Evolutionary conservation across 2,113 vertebrate species (phyloP).

Genomic region (Origma solitaria): DNA sequence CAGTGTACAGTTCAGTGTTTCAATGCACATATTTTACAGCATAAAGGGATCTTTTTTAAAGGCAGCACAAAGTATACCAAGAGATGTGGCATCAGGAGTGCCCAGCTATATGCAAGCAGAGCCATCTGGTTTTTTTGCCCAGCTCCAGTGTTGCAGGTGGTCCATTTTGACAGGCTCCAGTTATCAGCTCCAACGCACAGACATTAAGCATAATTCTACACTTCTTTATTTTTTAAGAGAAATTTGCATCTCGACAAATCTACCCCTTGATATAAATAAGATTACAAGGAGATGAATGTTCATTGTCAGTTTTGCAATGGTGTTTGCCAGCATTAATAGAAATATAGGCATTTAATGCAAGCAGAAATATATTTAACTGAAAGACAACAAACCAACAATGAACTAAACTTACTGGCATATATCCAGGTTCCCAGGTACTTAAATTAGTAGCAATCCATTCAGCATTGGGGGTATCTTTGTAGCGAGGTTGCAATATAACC

Average conservation of each 20-base stretch:
- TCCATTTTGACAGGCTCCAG: not conserved
- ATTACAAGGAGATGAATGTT: not conserved
- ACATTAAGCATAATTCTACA: not conserved
- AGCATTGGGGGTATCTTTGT: not conserved
- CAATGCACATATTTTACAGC: not conserved
- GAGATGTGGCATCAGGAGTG: not conserved
- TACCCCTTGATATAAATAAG: not conserved
- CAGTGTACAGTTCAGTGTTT: not conserved
- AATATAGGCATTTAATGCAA: not conserved
- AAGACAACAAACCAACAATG: not conserved
- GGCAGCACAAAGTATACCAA: not conserved
- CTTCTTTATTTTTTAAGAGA: not conserved
- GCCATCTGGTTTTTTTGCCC: not conserved
- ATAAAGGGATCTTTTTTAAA: not conserved
- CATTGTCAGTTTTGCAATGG: not conserved
- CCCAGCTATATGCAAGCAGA: accelerated
- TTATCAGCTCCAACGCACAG: not conserved
- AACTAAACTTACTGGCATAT: not conserved
- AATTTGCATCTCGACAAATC: not conserved
- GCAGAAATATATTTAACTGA: not conserved
- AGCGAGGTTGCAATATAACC: not conserved
- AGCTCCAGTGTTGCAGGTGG: not conserved
- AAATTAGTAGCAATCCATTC: not conserved
- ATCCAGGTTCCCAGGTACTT: not conserved
- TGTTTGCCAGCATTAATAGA: not conserved